These are phyloP conservation scores for Fistularia tabacaria DNA, from an alignment of 2,797 vertebrate genomes.

Conservation along the genomic window DNA sequence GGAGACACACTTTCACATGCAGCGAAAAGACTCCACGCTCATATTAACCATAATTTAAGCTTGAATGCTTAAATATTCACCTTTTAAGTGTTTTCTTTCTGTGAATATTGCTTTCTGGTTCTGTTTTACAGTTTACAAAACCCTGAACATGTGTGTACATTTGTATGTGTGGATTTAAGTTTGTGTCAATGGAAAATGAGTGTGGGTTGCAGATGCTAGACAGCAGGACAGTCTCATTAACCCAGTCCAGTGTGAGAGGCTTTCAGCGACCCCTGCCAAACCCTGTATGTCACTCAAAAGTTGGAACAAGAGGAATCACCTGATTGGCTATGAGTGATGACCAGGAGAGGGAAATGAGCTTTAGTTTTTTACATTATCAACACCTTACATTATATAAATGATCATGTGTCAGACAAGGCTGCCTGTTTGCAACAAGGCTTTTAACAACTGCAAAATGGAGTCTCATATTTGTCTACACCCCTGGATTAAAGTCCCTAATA, in stretches of 20 bases:
- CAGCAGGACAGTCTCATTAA: conserved; percentile 64
- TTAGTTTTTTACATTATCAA: too few species aligned
- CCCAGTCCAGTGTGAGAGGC: conserved; percentile 39
- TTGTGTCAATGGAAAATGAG: conserved; percentile 35
- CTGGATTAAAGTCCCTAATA: not conserved
- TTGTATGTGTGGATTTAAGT: conserved; percentile 3
- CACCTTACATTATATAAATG: too few species aligned
- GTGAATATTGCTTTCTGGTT: too few species aligned
- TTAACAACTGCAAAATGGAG: conserved; percentile 19
- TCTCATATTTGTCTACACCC: conserved; percentile 7
- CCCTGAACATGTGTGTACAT: conserved; percentile 2
- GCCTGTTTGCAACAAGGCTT: not conserved
- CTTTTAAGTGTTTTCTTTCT: conserved; percentile 9
- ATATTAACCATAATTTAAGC: conserved; percentile 12
- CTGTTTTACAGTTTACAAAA: too few species aligned
- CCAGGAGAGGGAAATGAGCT: not conserved
- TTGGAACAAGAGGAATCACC: too few species aligned
- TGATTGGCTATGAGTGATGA: conserved; percentile 15
- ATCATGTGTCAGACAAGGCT: too few species aligned
- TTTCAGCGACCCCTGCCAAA: conserved; percentile 44
- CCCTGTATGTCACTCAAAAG: conserved; percentile 54
- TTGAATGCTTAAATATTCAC: conserved; percentile 6
- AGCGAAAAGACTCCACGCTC: not conserved
- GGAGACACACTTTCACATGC: conserved; percentile 1
- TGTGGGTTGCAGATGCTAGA: conserved; percentile 62